Base-by-base conservation (phyloP, 2,888 invertebrate species). In the Tachina lurida region DNA sequence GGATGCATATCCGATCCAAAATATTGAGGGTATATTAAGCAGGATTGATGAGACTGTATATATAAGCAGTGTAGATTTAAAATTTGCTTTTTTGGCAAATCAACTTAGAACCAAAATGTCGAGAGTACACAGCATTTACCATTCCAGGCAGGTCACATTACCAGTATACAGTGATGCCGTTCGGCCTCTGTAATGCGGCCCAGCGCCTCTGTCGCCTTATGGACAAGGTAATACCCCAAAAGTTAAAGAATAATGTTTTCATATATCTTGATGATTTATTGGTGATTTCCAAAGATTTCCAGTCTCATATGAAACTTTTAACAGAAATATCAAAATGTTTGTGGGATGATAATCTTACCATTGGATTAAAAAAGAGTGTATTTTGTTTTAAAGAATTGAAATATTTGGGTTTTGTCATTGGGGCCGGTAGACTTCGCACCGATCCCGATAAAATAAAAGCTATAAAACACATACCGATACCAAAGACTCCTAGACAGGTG, bases 141-240 rank as follows among this genome's bases (percentile, higher is more conserved):
- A 31, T 22, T 7, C 13, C 56, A 2, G 12, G 56, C 17, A 56
- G 56, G 4, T 22, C 56, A 22, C 22, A 22, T 22, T 22, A 22
- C 22, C 1, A 22, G 12, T 56, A 22, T 12, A 22, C 22, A 22
- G 56, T 56, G 22, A 12, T 56, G 19, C 19, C 56, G 3, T 39
- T 60, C n/a, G 56, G 56, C 12, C 56, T 58, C 13, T 58, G 56
- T 31, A 60, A 60, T 41, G 60, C 60, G 17, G 41, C 60, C 3
- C 60, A 60, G 9, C 60, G 60, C 15, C 41, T 60, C 3, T 60
- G 60, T n/a, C 60, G 31, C 2, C 17, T 60, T 9, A 60, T 60
- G 60, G 60, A 60, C n/a, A 60, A 41, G n/a, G 60, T 60, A 15
- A 60, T 60, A 10, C 41, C n/a, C 8, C 43, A 62, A 17, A 7